A percentile compares a stretch with the other conserved stretches of the same genome.
phyloP scores from a whole-genome alignment of 2,113 vertebrate species.

The Istiophorus platypterus region DNA sequence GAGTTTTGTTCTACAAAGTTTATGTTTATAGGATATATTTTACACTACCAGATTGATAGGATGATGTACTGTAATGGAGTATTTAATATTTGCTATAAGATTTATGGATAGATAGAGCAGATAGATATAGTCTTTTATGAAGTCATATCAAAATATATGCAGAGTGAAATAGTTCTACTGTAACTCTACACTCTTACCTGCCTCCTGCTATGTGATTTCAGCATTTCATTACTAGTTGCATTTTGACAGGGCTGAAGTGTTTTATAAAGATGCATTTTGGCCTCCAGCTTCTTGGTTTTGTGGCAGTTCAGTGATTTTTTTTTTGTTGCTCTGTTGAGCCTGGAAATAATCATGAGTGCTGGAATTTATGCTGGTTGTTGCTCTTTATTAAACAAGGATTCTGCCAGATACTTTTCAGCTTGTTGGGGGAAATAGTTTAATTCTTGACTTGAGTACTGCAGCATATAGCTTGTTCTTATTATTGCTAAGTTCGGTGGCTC shows the following conservation, averaged over 20 bases:
- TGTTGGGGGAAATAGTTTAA: constrained; percentile 30
- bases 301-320: too few species aligned
- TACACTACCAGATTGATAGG: constrained; percentile 73
- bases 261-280: constrained; percentile 36
- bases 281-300: constrained; percentile 30
- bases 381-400: constrained; percentile 19
- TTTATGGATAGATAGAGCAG: constrained; percentile 51
- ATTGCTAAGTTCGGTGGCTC: constrained; percentile 42
- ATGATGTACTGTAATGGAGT: constrained; percentile 70
- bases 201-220: constrained; percentile 58
- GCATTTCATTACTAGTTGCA: constrained; percentile 46
- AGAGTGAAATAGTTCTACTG: constrained; percentile 42
- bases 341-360: constrained; percentile 50
- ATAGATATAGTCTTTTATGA: constrained; percentile 52
- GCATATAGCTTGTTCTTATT: constrained; percentile 10
- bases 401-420: constrained; percentile 45
- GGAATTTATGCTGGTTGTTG: constrained; percentile 41
- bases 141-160: constrained; percentile 47
- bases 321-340: constrained; percentile 34
- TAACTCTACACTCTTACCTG: constrained; percentile 37
- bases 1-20: constrained; percentile 46
- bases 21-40: constrained; percentile 63
- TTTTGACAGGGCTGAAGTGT: constrained; percentile 38
- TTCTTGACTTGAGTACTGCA: constrained; percentile 49
- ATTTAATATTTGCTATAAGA: constrained; percentile 64